phyloP scores from a whole-genome alignment of 1,140 invertebrate species.

The Vanessa tameamea region DNA sequence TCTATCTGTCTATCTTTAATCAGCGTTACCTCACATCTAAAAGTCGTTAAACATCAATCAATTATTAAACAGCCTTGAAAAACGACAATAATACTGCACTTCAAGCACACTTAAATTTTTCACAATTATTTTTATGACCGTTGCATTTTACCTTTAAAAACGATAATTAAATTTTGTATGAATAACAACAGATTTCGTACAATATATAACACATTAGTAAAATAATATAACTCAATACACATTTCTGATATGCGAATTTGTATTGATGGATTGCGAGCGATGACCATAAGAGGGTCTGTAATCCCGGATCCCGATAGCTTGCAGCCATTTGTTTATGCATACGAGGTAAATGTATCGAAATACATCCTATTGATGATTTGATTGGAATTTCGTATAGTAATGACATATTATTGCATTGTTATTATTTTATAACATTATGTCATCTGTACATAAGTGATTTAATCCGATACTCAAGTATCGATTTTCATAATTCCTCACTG shows the following conservation, averaged over 20 bases:
- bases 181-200: not conserved
- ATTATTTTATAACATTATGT: not conserved
- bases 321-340: conserved; percentile 29
- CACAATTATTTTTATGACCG: too few relatives aligned
- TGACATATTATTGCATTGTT: not conserved
- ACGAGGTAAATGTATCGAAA: conserved; percentile 14
- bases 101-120: too few relatives aligned
- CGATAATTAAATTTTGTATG: too few relatives aligned
- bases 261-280: conserved; percentile 44
- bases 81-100: too few relatives aligned
- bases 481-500: too few relatives aligned
- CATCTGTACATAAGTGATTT: too few relatives aligned
- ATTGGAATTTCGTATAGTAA: not conserved
- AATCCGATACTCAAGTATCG: too few relatives aligned
- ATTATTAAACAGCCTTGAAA: too few relatives aligned
- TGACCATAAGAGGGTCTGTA: conserved; percentile 48
- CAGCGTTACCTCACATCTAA: too few relatives aligned
- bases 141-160: too few relatives aligned
- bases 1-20: too few relatives aligned
- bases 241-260: conserved; percentile 35
- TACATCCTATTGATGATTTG: not conserved
- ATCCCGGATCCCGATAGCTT: conserved; percentile 38
- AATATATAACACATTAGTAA: conserved; percentile 18
- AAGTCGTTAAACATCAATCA: too few relatives aligned
- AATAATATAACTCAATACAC: conserved; percentile 22